phyloP scores from a whole-genome alignment of 2,113 vertebrate genomes.

The Macquaria australasica region DNA sequence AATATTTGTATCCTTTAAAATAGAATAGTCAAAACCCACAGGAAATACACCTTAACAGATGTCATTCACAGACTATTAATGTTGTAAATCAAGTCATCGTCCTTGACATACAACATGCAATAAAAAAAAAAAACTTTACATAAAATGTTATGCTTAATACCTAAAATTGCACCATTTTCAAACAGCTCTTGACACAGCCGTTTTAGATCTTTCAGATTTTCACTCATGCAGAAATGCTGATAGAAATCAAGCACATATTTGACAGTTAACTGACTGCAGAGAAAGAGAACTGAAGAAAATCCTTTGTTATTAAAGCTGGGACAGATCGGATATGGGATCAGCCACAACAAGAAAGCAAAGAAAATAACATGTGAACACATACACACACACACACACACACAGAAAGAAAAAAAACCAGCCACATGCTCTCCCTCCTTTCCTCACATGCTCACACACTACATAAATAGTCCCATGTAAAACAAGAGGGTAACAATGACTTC shows the following conservation, averaged over 20 bases:
- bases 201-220: conserved; percentile 24
- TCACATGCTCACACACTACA: conserved; percentile 49
- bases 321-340: conserved; percentile 59
- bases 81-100: neutral
- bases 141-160: neutral
- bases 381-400: neutral
- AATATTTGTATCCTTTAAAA: conserved; percentile 53
- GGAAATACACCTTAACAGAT: conserved; percentile 3
- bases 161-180: conserved; percentile 1
- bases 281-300: conserved; percentile 49
- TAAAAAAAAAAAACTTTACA: conserved; percentile 2
- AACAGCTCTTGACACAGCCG: neutral
- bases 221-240: conserved; percentile 36
- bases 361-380: conserved; percentile 53
- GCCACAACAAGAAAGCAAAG: conserved; percentile 62
- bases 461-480: conserved; percentile 73
- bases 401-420: conserved; percentile 1
- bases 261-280: conserved; percentile 47
- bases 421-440: conserved; percentile 32
- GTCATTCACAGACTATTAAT: neutral
- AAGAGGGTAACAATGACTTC: conserved; percentile 75
- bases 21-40: conserved; percentile 1
- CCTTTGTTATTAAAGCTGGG: conserved; percentile 67
- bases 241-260: conserved; percentile 34
- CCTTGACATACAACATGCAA: neutral